These are phyloP conservation scores for Calycopis cecrops DNA, from an alignment of 1,140 invertebrate species.

Conservation along the genomic window DNA sequence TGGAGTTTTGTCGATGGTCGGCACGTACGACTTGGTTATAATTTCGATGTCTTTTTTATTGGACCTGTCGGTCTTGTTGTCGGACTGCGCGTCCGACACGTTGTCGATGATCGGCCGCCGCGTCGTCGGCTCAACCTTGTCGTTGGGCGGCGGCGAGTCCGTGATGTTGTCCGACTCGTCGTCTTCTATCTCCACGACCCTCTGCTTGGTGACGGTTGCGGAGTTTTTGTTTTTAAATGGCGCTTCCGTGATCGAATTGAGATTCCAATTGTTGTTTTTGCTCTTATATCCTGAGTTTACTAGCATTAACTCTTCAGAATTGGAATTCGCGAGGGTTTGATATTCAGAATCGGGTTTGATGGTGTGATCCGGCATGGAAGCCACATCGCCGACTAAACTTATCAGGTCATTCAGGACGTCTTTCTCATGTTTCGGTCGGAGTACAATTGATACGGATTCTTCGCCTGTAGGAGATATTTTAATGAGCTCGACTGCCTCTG, in stretches of 20 bases:
- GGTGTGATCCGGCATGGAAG: conserved; percentile 63
- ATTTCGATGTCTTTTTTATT: conserved; percentile 65
- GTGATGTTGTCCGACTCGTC: conserved; percentile 57
- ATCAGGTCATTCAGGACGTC: conserved; percentile 66
- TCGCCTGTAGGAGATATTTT: conserved; percentile 45
- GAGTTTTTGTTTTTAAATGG: conserved; percentile 47
- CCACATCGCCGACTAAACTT: conserved; percentile 68
- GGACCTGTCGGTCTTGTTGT: conserved; percentile 42
- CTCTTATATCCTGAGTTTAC: conserved; percentile 64
- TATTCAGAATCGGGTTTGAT: conserved; percentile 28
- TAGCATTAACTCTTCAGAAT: conserved; percentile 62
- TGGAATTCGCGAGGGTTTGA: conserved; percentile 31
- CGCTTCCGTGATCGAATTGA: conserved; percentile 61
- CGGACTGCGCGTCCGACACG: conserved; percentile 42
- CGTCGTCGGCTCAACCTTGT: conserved; percentile 64
- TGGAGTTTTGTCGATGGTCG: conserved; percentile 49
- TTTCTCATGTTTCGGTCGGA: conserved; percentile 32
- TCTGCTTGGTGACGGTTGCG: conserved; percentile 38
- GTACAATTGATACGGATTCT: conserved; percentile 55
- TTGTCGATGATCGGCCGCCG: conserved; percentile 58
- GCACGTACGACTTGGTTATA: conserved; percentile 59
- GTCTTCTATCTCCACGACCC: conserved; percentile 57
- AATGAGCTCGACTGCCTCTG: conserved; percentile 51
- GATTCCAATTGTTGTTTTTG: conserved; percentile 60
- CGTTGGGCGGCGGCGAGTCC: conserved; percentile 53